These are phyloP conservation scores for Mesochorus sp. DNA, from an alignment of 2,888 invertebrate genomes.

Conservation along the genomic window DNA sequence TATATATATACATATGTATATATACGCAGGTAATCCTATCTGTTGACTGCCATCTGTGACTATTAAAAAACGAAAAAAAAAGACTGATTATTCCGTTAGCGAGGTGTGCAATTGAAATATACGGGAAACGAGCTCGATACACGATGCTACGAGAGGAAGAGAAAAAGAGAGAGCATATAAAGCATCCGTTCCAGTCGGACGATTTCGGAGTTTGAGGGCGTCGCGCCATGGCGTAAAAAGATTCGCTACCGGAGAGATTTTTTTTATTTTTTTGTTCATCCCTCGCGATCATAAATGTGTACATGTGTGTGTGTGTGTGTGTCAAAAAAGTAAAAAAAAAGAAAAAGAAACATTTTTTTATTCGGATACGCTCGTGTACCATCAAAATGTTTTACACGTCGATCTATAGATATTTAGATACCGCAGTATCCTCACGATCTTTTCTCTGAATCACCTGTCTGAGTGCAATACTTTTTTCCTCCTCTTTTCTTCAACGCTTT, in stretches of 20 bases:
- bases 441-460: slow-evolving; percentile 45
- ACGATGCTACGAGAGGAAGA: not conserved
- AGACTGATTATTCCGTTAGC: slow-evolving; percentile 70
- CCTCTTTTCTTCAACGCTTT: not conserved
- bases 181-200: slow-evolving; percentile 59
- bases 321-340: too few relatives aligned
- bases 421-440: not conserved
- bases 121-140: slow-evolving; percentile 46
- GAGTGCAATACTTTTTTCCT: slow-evolving; percentile 30
- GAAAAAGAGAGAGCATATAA: slow-evolving; percentile 61
- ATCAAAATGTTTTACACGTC: slow-evolving; percentile 40
- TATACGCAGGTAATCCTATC: slow-evolving; percentile 12
- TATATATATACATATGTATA: not conserved
- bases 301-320: slow-evolving; percentile 23
- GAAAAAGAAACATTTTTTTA: slow-evolving; percentile 6
- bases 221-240: slow-evolving; percentile 67
- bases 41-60: slow-evolving; percentile 38
- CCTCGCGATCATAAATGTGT: slow-evolving; percentile 55
- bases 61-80: slow-evolving; percentile 62
- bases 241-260: slow-evolving; percentile 50
- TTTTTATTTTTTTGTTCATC: slow-evolving; percentile 29
- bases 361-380: slow-evolving; percentile 47
- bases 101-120: slow-evolving; percentile 72
- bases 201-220: slow-evolving; percentile 48
- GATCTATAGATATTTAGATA: slow-evolving; percentile 10